phyloP scores from a whole-genome alignment of 2,113 vertebrate species.

The Dipodomys ordii region DNA sequence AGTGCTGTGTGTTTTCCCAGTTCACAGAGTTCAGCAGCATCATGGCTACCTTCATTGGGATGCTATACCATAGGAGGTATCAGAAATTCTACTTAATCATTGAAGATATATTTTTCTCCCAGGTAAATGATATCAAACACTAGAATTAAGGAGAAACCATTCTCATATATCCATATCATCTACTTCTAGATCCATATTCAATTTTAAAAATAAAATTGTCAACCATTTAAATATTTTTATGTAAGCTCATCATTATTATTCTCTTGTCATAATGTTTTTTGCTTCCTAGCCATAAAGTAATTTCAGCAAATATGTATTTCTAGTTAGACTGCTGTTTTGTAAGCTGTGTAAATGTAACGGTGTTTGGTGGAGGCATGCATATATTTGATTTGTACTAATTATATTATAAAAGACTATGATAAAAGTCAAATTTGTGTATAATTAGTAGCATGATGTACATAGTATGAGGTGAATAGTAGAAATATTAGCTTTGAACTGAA shows the following conservation, averaged over 20 bases:
- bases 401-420: background rate
- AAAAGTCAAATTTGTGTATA: background rate
- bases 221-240: constrained; percentile 27
- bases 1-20: background rate
- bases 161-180: background rate
- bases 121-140: background rate
- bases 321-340: background rate
- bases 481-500: constrained; percentile 31
- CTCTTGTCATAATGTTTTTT: constrained; percentile 17
- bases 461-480: constrained; percentile 30
- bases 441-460: constrained; percentile 11
- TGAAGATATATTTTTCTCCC: background rate
- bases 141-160: background rate
- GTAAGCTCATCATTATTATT: background rate
- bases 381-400: constrained; percentile 30
- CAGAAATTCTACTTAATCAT: background rate
- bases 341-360: constrained; percentile 8
- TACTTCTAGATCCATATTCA: background rate
- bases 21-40: background rate
- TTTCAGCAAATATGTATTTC: background rate
- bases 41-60: background rate
- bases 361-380: background rate
- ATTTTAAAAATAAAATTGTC: background rate
- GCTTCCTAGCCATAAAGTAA: constrained; percentile 33
- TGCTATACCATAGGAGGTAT: background rate